These are phyloP conservation scores for Auanema sp. DNA, from an alignment of 2,888 invertebrate species.

Conservation along the genomic window DNA sequence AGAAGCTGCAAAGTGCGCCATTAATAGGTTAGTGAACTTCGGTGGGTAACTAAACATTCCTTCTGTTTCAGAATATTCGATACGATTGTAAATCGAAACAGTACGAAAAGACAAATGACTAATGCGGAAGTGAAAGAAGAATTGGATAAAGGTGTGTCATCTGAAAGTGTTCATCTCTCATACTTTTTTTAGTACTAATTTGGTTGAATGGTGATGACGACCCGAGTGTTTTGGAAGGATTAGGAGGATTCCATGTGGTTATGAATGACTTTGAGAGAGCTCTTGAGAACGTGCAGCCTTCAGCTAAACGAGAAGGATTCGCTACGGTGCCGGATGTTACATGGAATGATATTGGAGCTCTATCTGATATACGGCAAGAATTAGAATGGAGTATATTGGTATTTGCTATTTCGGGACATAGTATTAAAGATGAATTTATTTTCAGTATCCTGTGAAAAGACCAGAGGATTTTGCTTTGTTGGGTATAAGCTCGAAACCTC, in stretches of 20 bases:
- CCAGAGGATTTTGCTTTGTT: constrained; percentile 79
- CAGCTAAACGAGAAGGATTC: constrained; percentile 90
- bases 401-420: constrained; percentile 6
- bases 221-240: constrained; percentile 33
- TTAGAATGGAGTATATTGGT: constrained; percentile 79
- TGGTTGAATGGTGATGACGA: constrained; percentile 55
- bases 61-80: constrained; percentile 40
- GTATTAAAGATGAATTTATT: not conserved
- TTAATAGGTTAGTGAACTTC: constrained; percentile 71
- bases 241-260: constrained; percentile 36
- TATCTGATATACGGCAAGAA: constrained; percentile 83
- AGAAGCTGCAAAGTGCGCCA: constrained; percentile 85
- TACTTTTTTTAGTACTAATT: constrained; percentile 39
- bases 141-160: constrained; percentile 36
- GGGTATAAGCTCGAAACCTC: constrained; percentile 77
- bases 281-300: constrained; percentile 28
- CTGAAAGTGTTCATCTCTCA: too few species aligned
- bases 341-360: constrained; percentile 93
- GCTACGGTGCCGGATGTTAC: constrained; percentile 94
- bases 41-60: not conserved
- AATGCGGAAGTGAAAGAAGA: constrained; percentile 44
- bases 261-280: constrained; percentile 54
- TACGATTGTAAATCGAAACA: constrained; percentile 39
- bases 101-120: constrained; percentile 35
- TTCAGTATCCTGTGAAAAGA: constrained; percentile 83